Conservation (phyloP, 2,888 invertebrate genomes). For the Magallana nippona region DNA sequence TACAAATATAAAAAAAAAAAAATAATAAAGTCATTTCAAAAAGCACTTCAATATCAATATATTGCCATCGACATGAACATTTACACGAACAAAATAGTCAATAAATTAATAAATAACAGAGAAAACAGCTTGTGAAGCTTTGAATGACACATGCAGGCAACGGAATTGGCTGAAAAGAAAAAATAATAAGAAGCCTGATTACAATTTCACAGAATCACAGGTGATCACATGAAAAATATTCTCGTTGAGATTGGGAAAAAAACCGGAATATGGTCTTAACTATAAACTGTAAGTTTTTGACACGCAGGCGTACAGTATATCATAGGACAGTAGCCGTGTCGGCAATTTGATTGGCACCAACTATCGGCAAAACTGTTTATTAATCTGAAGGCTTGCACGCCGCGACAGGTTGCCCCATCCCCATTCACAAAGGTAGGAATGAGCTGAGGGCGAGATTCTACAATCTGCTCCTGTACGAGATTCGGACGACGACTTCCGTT, state of each 20-base stretch:
- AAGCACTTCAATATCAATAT: neutral
- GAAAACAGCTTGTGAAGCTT: neutral
- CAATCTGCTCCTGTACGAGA: neutral
- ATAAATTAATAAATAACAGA: slow-evolving; percentile 1
- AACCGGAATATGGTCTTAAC: neutral
- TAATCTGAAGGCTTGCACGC: slow-evolving; percentile 33
- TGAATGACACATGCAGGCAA: neutral
- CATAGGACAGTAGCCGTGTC: slow-evolving; percentile 30
- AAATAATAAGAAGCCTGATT: neutral
- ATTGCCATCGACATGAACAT: slow-evolving; percentile 2
- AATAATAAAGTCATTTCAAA: neutral
- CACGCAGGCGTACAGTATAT: slow-evolving; percentile 23
- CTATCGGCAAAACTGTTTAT: slow-evolving; percentile 37
- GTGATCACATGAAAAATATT: neutral
- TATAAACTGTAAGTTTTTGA: neutral
- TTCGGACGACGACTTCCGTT: neutral
- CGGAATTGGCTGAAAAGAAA: neutral
- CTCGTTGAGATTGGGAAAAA: neutral
- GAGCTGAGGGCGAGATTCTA: slow-evolving; percentile 3
- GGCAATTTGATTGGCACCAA: slow-evolving; percentile 38
- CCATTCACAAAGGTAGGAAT: neutral
- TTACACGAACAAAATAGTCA: neutral
- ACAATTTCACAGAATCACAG: neutral
- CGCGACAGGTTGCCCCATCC: slow-evolving; percentile 8
- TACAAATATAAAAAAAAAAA: neutral